phyloP scores from a whole-genome alignment of 2,113 vertebrate species.

The Gasterosteus aculeatus region DNA sequence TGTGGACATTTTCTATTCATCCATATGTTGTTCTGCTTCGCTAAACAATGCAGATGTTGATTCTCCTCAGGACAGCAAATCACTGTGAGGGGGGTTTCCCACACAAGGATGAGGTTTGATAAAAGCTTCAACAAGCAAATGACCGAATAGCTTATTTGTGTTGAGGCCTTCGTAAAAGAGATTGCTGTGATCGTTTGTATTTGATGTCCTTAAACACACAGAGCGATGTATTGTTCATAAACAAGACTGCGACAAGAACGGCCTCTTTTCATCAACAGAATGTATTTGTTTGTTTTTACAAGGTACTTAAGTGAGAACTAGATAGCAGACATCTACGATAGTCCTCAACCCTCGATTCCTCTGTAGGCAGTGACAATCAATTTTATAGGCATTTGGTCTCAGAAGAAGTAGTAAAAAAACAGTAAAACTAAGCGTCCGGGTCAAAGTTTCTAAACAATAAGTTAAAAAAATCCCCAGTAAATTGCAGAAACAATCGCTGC shows the following conservation, averaged over 20 bases:
- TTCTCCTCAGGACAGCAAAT: conserved; percentile 12
- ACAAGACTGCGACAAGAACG: conserved; percentile 6
- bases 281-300: conserved; percentile 64
- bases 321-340: conserved; percentile 17
- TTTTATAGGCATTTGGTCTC: conserved; percentile 75
- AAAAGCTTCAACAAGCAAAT: conserved; percentile 23
- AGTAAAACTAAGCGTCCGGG: conserved; percentile 47
- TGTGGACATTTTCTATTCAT: conserved; percentile 44
- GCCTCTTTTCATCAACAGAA: conserved; percentile 35
- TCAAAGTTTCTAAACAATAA: conserved; percentile 38
- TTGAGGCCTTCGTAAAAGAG: not conserved
- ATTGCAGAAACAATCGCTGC: conserved; percentile 17
- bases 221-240: not conserved
- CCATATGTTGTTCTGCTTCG: not conserved
- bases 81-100: not conserved
- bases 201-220: conserved; percentile 23
- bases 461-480: conserved; percentile 32
- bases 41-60: conserved; percentile 14
- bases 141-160: conserved; percentile 5
- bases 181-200: conserved; percentile 40
- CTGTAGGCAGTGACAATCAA: conserved; percentile 50
- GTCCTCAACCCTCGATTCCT: conserved; percentile 57
- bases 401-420: conserved; percentile 52
- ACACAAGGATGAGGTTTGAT: conserved; percentile 14
- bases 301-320: conserved; percentile 59